Evolutionary conservation across 1,140 invertebrate species (phyloP), one percentile per base, ranked within the genome.

Genomic region (Saccostrea echinata): DNA sequence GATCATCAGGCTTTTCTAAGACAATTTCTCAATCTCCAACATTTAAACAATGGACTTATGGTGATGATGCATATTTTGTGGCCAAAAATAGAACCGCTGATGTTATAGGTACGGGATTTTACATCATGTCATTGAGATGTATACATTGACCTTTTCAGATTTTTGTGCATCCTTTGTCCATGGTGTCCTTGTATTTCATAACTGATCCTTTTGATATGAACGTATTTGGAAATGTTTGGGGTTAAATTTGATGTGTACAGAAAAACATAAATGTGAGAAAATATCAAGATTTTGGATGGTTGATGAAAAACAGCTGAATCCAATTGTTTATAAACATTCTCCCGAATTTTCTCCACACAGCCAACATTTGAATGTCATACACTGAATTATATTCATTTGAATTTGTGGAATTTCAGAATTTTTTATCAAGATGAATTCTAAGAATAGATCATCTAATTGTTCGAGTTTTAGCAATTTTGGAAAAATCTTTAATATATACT

Each of bases 41-140:
- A 90, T 96, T 97, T 82, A 96, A 97, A 93, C 97, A 97, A 94
- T 94, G 98, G 98, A 94, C 97, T 93, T 99, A 98, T 94, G 98
- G 98, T 84, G 98, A 99, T 95, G 98, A 99, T 96, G 98, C 98
- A 71, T 99, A 98, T 97, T 99, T 99, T 95, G 97, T 97, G 91
- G 97, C 97, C 6, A 97, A 97, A 94, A 97, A 97, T 93, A 97
- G 97, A 91, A 94, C 97, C 92, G 97, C 97, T 81, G 98, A 99
- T 96, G 98, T 99, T 89, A 96, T 99, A 95, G 98, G 98, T 98
- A 95, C 96, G 96, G 76, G 30, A 82, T 57, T 55, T 33, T 12
- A 30, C 4, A 33, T 8, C n/a, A n/a, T 84, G 83, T 57, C 24
- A 24, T 61, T 84, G 81, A 35, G 33, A n/a, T 55, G n/a, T 84